These are phyloP conservation scores for Scolopax bukidnonensis DNA, from an alignment of 2,797 vertebrate genomes.

Conservation along the genomic window DNA sequence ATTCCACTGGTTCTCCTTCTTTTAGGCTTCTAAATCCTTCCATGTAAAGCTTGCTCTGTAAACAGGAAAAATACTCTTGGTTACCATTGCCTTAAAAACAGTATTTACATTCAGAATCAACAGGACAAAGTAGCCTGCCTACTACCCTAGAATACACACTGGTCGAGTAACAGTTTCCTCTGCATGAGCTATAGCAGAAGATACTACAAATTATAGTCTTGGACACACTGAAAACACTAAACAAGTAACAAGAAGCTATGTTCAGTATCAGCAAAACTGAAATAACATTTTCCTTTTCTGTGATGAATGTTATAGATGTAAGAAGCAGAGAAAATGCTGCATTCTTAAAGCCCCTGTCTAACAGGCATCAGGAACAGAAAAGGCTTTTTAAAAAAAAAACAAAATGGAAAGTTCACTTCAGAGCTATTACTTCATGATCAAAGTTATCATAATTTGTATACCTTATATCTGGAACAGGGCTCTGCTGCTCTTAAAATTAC, in stretches of 20 bases:
- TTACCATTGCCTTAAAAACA: slow-evolving; percentile 66
- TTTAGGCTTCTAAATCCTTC: slow-evolving; percentile 91
- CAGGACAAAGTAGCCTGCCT: background rate
- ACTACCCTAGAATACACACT: background rate
- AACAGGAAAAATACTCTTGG: slow-evolving; percentile 74
- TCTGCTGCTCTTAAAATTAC: background rate
- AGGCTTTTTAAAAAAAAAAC: background rate
- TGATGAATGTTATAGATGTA: background rate
- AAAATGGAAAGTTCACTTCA: background rate
- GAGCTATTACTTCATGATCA: background rate
- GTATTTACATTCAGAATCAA: slow-evolving; percentile 49
- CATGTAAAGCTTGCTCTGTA: slow-evolving; percentile 89
- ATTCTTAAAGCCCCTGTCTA: background rate
- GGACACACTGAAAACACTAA: background rate
- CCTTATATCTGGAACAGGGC: background rate
- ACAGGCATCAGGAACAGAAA: background rate
- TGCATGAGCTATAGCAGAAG: background rate
- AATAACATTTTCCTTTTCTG: slow-evolving; percentile 13
- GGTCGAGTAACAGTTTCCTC: background rate
- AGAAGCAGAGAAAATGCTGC: background rate
- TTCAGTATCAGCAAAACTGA: background rate
- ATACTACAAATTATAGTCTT: background rate
- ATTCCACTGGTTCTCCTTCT: slow-evolving; percentile 89
- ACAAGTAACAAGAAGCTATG: background rate
- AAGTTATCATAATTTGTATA: background rate